Evolutionary conservation across 1,140 invertebrate genomes (phyloP).

Genomic region (Charaxes varanes): DNA sequence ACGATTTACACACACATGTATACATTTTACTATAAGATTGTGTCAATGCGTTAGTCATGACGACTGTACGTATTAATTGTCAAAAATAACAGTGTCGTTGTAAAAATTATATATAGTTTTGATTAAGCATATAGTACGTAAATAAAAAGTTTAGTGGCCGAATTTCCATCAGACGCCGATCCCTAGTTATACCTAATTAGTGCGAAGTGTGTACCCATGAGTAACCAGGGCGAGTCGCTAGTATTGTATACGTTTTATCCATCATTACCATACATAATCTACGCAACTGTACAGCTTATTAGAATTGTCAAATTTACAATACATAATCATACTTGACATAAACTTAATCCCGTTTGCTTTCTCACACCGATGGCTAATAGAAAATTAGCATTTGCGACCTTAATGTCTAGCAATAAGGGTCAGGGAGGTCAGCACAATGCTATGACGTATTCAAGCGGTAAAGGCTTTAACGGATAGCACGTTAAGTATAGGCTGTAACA

Average conservation of each 20-base stretch:
- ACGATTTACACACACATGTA: too few species aligned
- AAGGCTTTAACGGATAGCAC: slow-evolving; percentile 34
- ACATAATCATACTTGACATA: slow-evolving; percentile 18
- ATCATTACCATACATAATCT: slow-evolving; percentile 8
- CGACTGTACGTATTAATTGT: too few species aligned
- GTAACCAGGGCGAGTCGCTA: not conserved
- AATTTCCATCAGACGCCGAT: too few species aligned
- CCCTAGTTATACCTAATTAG: not conserved
- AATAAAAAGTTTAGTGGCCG: too few species aligned
- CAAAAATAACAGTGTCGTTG: too few species aligned
- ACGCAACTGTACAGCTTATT: slow-evolving; percentile 10
- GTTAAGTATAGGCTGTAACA: slow-evolving; percentile 69
- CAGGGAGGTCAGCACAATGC: not conserved
- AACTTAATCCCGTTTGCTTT: slow-evolving; percentile 11
- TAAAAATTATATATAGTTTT: too few species aligned
- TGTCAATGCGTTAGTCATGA: too few species aligned
- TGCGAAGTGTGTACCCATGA: not conserved
- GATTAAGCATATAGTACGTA: too few species aligned
- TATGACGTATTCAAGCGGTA: slow-evolving; percentile 13
- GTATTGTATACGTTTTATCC: slow-evolving; percentile 1
- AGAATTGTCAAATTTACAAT: slow-evolving; percentile 25
- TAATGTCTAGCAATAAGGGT: not conserved
- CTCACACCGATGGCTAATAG: slow-evolving; percentile 4
- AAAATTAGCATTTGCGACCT: slow-evolving; percentile 1
- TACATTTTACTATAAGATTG: too few species aligned